Base-by-base conservation (phyloP, 2,888 invertebrate genomes). In the Actias luna region DNA sequence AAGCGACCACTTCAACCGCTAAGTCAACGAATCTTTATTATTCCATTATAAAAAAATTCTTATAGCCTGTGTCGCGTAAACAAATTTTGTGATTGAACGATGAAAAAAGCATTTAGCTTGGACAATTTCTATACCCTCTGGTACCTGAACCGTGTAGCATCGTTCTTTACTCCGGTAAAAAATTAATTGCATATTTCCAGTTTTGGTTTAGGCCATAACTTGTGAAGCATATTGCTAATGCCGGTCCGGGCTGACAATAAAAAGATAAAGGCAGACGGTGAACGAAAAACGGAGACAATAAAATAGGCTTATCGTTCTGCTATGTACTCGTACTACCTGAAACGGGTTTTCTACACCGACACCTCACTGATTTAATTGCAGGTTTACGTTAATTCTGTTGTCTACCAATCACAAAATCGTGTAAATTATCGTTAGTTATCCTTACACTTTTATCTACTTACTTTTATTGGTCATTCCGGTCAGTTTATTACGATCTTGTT, bases 261-360 rank as follows among this genome's bases (percentile, higher is more conserved):
- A 88, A 88, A 87, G 85, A 84, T 84, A 88, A 88, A 85, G 80
- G 78, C 76, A 67, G 75, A 73, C 76, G 74, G 77, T 75, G 75
- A 73, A 76, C 78, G 77, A 77, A 78, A 78, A 77, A 73, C 75
- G 76, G 73, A 78, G 81, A 84, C 86, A 84, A 85, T 88, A 88
- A 88, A 88, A 84, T 78, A 73, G 79, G 83, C 84, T 88, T 88
- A 88, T 87, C 84, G 82, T 76, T 74, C n/a, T n/a, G 77, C 78
- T 79, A 80, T 76, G 76, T 75, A 73, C 77, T 75, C n/a, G 67
- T 71, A 71, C 66, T 74, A 83, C 80, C 79, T 83, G 79, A 75
- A 82, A 76, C 68, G 68, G 62, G 74, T 66, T 70, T 74, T 76
- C 69, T 75, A 71, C 70, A 64, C 63, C 67, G 64, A 62, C 67